phyloP scores from a whole-genome alignment of 2,113 vertebrate species.

The Eubucco bourcierii region DNA sequence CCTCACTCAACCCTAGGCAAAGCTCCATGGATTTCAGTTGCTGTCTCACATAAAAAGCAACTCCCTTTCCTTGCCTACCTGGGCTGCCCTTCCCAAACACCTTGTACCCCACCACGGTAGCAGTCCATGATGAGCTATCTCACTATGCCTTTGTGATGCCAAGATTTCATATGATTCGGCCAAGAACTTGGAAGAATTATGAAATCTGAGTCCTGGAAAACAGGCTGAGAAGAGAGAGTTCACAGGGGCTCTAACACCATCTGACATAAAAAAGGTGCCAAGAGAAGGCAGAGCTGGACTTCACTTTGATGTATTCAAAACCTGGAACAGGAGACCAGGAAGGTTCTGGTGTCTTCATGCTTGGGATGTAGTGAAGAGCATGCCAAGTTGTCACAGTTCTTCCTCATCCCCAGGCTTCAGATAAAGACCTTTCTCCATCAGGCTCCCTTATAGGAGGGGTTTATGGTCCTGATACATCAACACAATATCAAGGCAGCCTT shows the following conservation, averaged over 20 bases:
- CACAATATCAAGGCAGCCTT: not conserved
- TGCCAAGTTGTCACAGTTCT: not conserved
- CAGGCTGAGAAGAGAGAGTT: not conserved
- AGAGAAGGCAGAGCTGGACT: not conserved
- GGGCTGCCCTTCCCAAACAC: not conserved
- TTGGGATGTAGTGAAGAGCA: not conserved
- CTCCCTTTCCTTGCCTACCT: not conserved
- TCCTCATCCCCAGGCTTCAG: not conserved
- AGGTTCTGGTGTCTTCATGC: not conserved
- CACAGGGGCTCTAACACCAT: not conserved
- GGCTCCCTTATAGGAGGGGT: rapidly evolving
- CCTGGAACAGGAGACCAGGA: not conserved
- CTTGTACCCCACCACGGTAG: not conserved
- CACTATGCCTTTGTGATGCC: not conserved
- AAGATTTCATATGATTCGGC: not conserved
- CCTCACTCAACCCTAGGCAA: not conserved
- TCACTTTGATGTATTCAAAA: not conserved
- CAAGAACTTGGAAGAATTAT: rapidly evolving
- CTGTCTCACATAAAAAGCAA: not conserved
- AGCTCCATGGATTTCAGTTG: not conserved
- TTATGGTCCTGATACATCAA: not conserved
- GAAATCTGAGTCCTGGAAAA: not conserved
- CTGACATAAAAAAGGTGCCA: not conserved
- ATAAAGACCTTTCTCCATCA: not conserved
- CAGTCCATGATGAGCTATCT: not conserved